A percentile compares a stretch with the other conserved stretches of the same genome.
Conservation (phyloP, 2,113 vertebrate species). For the Thunnus thynnus region DNA sequence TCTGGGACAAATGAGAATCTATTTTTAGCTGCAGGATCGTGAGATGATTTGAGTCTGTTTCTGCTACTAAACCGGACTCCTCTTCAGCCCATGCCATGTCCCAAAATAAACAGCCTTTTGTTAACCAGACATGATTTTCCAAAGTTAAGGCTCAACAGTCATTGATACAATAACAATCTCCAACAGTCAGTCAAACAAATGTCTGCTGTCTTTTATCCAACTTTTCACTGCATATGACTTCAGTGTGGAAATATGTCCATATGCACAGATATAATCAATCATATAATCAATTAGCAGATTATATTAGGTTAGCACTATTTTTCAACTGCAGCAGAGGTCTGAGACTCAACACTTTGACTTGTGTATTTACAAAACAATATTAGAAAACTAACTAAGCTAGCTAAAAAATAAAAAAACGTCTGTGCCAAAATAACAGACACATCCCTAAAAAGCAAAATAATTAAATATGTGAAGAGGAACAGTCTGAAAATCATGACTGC, state of each 20-base stretch:
- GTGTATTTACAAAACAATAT: constrained; percentile 4
- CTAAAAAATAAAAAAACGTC: not conserved
- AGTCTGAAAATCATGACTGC: not conserved
- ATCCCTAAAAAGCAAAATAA: constrained; percentile 35
- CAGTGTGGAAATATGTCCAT: constrained; percentile 55
- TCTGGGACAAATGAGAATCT: constrained; percentile 73
- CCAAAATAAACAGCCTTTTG: constrained; percentile 80
- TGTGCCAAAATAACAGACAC: constrained; percentile 44
- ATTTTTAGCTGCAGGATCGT: constrained; percentile 75
- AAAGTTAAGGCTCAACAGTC: constrained; percentile 74
- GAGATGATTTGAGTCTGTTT: constrained; percentile 77
- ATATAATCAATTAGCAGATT: constrained; percentile 32
- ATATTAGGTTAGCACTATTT: not conserved
- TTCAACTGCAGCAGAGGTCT: constrained; percentile 4
- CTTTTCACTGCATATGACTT: constrained; percentile 59
- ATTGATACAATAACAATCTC: constrained; percentile 81
- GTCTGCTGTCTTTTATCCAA: constrained; percentile 68
- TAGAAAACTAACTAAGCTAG: not conserved
- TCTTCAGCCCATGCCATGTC: constrained; percentile 68
- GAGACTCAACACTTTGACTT: not conserved
- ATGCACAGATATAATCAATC: constrained; percentile 41
- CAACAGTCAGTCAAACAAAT: constrained; percentile 74
- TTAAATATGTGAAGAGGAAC: constrained; percentile 34
- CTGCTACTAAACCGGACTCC: constrained; percentile 63
- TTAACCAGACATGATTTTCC: constrained; percentile 75